Conservation (phyloP, 1,140 invertebrate genomes). For the Lucilia cuprina region DNA sequence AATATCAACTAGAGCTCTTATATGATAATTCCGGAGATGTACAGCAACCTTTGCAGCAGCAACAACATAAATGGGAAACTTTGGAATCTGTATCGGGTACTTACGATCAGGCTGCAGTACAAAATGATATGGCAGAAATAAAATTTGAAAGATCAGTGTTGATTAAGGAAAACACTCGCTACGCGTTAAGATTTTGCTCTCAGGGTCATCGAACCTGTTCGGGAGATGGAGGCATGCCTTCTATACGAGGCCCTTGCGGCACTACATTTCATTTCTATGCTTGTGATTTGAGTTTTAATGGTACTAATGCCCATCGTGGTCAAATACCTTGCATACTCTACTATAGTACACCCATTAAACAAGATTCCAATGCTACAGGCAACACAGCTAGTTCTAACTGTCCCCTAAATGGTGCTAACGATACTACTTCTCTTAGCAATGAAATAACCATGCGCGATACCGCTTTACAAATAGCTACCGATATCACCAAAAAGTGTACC, state of each 20-base stretch:
- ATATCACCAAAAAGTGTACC: constrained; percentile 76
- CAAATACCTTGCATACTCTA: constrained; percentile 96
- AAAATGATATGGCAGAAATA: constrained; percentile 80
- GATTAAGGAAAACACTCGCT: constrained; percentile 88
- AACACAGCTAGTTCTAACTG: background rate
- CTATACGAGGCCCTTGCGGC: constrained; percentile 90
- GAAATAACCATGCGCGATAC: constrained; percentile 58
- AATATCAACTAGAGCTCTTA: constrained; percentile 90
- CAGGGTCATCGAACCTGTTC: constrained; percentile 92
- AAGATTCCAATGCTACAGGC: constrained; percentile 37
- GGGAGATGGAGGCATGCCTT: constrained; percentile 87
- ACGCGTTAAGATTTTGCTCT: constrained; percentile 87
- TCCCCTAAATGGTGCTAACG: constrained; percentile 25
- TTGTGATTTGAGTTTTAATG: constrained; percentile 93
- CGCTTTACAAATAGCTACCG: constrained; percentile 68
- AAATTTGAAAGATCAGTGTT: constrained; percentile 89
- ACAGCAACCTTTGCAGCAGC: constrained; percentile 55
- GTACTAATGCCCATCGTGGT: constrained; percentile 90
- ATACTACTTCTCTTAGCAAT: constrained; percentile 31
- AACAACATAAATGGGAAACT: constrained; percentile 62
- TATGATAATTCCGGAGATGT: constrained; percentile 71
- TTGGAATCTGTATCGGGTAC: constrained; percentile 56
- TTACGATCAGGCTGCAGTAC: constrained; percentile 69
- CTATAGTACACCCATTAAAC: constrained; percentile 68
- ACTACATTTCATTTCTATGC: constrained; percentile 91